Conservation (phyloP, 2,888 invertebrate genomes). For the Euphydryas editha region DNA sequence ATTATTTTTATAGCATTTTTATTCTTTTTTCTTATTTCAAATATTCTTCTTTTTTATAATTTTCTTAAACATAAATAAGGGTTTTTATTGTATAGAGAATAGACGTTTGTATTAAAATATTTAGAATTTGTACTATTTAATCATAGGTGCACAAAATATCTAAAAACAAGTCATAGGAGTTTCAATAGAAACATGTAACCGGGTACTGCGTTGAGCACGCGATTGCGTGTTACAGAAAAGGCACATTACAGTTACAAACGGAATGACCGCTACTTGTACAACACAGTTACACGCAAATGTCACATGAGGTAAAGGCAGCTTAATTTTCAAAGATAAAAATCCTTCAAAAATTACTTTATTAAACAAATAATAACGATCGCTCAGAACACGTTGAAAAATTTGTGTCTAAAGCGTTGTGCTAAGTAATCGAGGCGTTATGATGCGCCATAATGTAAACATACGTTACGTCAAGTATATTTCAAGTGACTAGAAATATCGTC, state of each 20-base stretch:
- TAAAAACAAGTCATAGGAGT: background rate
- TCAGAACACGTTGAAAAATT: background rate
- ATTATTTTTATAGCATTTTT: too few relatives aligned
- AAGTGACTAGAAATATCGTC: too few relatives aligned
- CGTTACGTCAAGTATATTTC: too few relatives aligned
- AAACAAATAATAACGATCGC: background rate
- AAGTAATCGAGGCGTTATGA: too few relatives aligned
- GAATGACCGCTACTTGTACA: slow-evolving; percentile 67
- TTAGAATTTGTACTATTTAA: too few relatives aligned
- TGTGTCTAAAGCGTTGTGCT: background rate
- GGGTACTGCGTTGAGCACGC: slow-evolving; percentile 54
- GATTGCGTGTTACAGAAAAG: slow-evolving; percentile 71
- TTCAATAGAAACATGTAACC: slow-evolving; percentile 18
- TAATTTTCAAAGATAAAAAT: background rate
- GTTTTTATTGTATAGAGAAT: too few relatives aligned
- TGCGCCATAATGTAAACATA: too few relatives aligned
- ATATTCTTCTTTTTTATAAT: too few relatives aligned
- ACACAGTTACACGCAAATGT: slow-evolving; percentile 64
- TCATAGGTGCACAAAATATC: background rate
- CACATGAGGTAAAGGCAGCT: slow-evolving; percentile 23
- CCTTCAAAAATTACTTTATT: slow-evolving; percentile 1
- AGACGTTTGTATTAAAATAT: too few relatives aligned
- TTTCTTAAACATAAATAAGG: too few relatives aligned
- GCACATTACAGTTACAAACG: slow-evolving; percentile 68
- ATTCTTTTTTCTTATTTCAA: too few relatives aligned